These are phyloP conservation scores for Camponotus fellah DNA, from an alignment of 2,888 invertebrate genomes.

Conservation along the genomic window DNA sequence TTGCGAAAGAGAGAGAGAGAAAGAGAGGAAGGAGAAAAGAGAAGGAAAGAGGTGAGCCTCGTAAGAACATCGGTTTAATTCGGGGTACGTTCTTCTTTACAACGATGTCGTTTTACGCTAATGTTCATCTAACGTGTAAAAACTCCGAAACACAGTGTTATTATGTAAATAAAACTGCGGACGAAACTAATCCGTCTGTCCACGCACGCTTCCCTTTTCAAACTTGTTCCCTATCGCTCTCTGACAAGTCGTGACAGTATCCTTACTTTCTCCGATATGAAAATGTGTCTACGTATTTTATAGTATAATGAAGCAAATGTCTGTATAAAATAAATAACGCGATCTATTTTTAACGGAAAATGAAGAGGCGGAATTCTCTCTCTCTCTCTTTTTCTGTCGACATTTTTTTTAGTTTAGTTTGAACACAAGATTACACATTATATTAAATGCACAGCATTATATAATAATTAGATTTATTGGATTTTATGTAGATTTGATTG, in stretches of 20 bases:
- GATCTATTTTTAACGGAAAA: not conserved
- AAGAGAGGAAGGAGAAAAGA: not conserved
- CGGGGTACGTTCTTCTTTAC: conserved; percentile 23
- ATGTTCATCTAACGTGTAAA: conserved; percentile 10
- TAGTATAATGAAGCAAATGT: not conserved
- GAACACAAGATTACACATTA: not conserved
- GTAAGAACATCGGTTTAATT: conserved; percentile 60
- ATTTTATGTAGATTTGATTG: not conserved
- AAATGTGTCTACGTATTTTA: not conserved
- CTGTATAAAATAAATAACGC: not conserved
- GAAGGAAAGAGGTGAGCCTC: conserved; percentile 17
- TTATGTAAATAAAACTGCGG: conserved; percentile 26
- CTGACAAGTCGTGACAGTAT: not conserved
- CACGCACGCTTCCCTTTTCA: not conserved
- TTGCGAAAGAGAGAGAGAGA: not conserved
- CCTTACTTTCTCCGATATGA: not conserved
- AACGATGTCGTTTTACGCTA: conserved; percentile 19
- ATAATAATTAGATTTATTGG: not conserved
- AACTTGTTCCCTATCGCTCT: not conserved
- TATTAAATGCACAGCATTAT: not conserved
- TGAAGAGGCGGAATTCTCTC: not conserved
- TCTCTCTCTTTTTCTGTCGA: not conserved
- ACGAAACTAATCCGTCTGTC: conserved; percentile 11
- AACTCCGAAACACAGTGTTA: conserved; percentile 25
- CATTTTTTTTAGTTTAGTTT: not conserved